Percentiles rank a stretch among this genome's conserved stretches.
Conservation (phyloP, 2,888 invertebrate species). For the Drosophila formosana region DNA sequence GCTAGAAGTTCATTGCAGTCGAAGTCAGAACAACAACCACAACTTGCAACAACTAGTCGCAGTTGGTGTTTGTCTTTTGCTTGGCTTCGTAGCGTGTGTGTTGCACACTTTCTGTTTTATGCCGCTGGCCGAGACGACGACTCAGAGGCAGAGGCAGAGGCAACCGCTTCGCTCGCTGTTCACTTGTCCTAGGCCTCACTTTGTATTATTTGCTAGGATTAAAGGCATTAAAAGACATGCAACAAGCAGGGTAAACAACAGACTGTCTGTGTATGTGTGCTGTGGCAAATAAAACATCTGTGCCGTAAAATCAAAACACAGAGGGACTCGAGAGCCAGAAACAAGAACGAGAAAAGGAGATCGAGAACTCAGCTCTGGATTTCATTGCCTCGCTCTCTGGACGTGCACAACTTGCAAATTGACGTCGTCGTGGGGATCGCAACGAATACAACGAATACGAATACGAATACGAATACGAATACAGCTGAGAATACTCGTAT, state of each 20-base stretch:
- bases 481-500: neutral
- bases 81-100: constrained; percentile 73
- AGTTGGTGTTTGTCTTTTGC: constrained; percentile 60
- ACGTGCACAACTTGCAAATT: constrained; percentile 74
- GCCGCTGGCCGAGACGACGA: constrained; percentile 38
- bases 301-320: constrained; percentile 78
- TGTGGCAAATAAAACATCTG: constrained; percentile 77
- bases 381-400: constrained; percentile 11
- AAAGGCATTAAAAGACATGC: constrained; percentile 74
- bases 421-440: constrained; percentile 63
- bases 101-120: constrained; percentile 80
- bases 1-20: constrained; percentile 78
- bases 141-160: neutral
- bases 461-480: constrained; percentile 1
- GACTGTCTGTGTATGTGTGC: constrained; percentile 25
- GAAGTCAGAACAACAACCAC: constrained; percentile 34
- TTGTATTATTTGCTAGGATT: constrained; percentile 78
- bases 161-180: constrained; percentile 16
- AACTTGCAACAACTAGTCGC: constrained; percentile 22
- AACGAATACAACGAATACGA: constrained; percentile 1
- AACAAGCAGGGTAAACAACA: constrained; percentile 51
- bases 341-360: constrained; percentile 3
- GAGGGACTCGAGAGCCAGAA: constrained; percentile 41
- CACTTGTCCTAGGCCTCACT: constrained; percentile 71
- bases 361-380: constrained; percentile 43